A percentile compares a stretch with the other conserved stretches of the same genome.
Conservation (phyloP, 2,797 vertebrate species). For the Anabas testudineus region DNA sequence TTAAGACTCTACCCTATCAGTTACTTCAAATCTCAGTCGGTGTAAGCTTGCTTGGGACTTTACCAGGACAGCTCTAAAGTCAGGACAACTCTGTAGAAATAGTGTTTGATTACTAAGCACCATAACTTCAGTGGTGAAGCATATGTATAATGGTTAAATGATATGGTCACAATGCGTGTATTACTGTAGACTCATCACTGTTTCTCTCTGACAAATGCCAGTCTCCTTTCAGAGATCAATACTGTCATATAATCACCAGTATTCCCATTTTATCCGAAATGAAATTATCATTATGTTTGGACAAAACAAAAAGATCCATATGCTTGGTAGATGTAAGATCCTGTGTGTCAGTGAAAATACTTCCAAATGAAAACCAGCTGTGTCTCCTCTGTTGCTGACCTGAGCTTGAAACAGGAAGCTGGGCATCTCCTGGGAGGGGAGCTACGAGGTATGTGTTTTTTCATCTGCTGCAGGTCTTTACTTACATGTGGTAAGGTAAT, state of each 20-base stretch:
- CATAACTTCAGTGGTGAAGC: too few species aligned
- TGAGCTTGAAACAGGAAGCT: constrained; percentile 61
- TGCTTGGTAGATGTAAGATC: constrained; percentile 14
- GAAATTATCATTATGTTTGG: constrained; percentile 7
- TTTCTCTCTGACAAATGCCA: too few species aligned
- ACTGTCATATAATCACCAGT: neutral
- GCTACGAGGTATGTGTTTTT: constrained; percentile 23
- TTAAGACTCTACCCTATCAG: constrained; percentile 66
- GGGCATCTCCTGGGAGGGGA: constrained; percentile 45
- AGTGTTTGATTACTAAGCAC: neutral
- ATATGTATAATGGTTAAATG: too few species aligned
- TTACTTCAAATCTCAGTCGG: constrained; percentile 51
- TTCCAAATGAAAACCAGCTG: constrained; percentile 63
- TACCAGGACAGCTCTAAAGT: too few species aligned
- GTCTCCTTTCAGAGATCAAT: too few species aligned
- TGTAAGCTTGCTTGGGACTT: constrained; percentile 25
- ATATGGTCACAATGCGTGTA: neutral
- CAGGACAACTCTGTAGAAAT: neutral
- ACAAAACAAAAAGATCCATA: constrained; percentile 19
- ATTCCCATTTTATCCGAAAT: neutral
- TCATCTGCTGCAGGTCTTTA: constrained; percentile 21
- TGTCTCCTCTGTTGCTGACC: constrained; percentile 5
- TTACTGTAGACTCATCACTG: neutral
- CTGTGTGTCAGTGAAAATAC: constrained; percentile 17
- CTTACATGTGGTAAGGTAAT: neutral